Evolutionary conservation across 2,113 vertebrate genomes (phyloP).

Genomic region (Loxodonta africana): DNA sequence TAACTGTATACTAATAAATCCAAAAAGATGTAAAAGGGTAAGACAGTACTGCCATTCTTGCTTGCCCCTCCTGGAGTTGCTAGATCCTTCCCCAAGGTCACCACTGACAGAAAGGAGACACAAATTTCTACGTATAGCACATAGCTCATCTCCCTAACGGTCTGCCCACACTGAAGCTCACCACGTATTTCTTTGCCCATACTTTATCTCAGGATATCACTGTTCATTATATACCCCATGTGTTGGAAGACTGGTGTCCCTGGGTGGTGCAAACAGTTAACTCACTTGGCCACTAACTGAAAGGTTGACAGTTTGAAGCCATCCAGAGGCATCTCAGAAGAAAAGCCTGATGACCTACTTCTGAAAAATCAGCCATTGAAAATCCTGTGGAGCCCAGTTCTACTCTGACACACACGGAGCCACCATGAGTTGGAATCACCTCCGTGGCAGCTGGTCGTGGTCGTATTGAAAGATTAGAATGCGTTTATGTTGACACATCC

Average conservation of each 20-base stretch:
- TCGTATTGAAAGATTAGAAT: neutral
- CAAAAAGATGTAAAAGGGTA: neutral
- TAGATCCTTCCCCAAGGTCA: neutral
- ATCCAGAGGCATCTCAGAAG: neutral
- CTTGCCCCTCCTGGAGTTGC: neutral
- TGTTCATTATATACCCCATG: rapidly evolving
- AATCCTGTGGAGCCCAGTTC: neutral
- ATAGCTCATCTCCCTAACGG: too few species aligned
- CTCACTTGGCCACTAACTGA: neutral
- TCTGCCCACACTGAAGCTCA: too few species aligned
- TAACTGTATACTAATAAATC: rapidly evolving
- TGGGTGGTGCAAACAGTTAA: neutral
- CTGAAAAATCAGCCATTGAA: neutral
- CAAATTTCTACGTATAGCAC: neutral
- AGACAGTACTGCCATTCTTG: too few species aligned
- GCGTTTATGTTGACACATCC: rapidly evolving
- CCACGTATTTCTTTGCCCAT: neutral
- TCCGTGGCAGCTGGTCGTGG: neutral
- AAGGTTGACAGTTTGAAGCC: neutral
- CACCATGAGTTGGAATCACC: neutral
- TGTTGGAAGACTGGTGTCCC: too few species aligned
- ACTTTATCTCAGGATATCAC: rapidly evolving
- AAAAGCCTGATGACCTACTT: neutral
- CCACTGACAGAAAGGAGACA: neutral
- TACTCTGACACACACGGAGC: neutral